A percentile compares a stretch with the other conserved stretches of the same genome.
phyloP scores from a whole-genome alignment of 1,140 invertebrate genomes.

The Rhynchophorus ferrugineus region DNA sequence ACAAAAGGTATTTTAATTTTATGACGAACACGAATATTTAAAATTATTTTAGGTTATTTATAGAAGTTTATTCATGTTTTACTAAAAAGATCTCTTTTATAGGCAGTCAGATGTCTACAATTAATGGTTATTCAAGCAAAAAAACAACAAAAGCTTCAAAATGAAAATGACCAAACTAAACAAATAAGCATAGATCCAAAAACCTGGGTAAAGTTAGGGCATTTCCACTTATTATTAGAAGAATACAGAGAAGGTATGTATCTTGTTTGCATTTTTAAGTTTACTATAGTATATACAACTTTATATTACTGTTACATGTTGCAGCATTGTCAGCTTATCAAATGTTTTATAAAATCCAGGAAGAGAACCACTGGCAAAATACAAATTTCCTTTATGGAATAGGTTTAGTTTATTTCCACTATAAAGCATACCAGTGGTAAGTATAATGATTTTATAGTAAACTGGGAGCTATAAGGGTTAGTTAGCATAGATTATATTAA shows the following conservation, averaged over 20 bases:
- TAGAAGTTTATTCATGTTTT: too few relatives aligned
- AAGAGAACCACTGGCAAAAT: slow-evolving; percentile 81
- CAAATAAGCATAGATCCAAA: slow-evolving; percentile 78
- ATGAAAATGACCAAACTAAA: slow-evolving; percentile 47
- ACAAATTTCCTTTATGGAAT: slow-evolving; percentile 86
- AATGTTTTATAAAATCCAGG: slow-evolving; percentile 74
- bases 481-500: slow-evolving; percentile 1
- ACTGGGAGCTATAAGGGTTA: too few relatives aligned
- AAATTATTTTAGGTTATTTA: too few relatives aligned
- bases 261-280: background rate
- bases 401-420: slow-evolving; percentile 92
- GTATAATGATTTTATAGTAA: slow-evolving; percentile 40
- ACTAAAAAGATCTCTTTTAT: too few relatives aligned
- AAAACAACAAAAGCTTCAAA: slow-evolving; percentile 48
- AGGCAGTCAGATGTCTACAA: slow-evolving; percentile 75
- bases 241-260: slow-evolving; percentile 82
- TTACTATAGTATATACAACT: background rate
- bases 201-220: slow-evolving; percentile 88
- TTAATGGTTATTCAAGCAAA: slow-evolving; percentile 73
- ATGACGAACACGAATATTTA: background rate
- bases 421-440: slow-evolving; percentile 92
- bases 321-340: slow-evolving; percentile 91
- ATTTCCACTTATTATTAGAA: slow-evolving; percentile 85
- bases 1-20: slow-evolving; percentile 55
- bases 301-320: slow-evolving; percentile 33